Percentiles rank a stretch among this genome's conserved stretches.
These are phyloP conservation scores for Lethocerus indicus DNA, from an alignment of 1,140 invertebrate genomes.

Conservation along the genomic window DNA sequence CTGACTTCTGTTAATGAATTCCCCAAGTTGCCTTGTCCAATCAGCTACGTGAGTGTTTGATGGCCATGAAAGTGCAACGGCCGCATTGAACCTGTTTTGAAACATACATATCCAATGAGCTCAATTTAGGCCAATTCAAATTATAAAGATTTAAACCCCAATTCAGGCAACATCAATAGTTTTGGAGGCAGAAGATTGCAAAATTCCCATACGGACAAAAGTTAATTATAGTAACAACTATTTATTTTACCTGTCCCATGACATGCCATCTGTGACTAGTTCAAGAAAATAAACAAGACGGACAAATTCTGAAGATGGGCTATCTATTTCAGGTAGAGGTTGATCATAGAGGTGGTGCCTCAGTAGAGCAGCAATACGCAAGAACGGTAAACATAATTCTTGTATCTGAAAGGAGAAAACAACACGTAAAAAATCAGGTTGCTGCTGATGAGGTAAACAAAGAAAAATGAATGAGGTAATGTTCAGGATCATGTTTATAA, in stretches of 20 bases:
- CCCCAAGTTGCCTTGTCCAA: slow-evolving; percentile 47
- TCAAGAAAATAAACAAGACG: slow-evolving; percentile 57
- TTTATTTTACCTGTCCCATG: slow-evolving; percentile 7
- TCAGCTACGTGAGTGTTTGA: slow-evolving; percentile 9
- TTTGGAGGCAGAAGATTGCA: no score
- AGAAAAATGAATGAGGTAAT: background rate
- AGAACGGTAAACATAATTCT: slow-evolving; percentile 61
- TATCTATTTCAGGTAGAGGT: slow-evolving; percentile 48
- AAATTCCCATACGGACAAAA: no score
- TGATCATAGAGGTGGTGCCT: slow-evolving; percentile 73
- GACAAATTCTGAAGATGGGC: slow-evolving; percentile 47
- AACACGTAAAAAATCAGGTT: background rate
- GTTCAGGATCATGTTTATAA: no score
- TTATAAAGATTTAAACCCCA: no score
- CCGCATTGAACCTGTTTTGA: slow-evolving; percentile 34
- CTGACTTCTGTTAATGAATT: slow-evolving; percentile 32
- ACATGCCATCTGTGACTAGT: slow-evolving; percentile 45
- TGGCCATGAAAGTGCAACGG: slow-evolving; percentile 35
- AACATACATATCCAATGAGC: background rate
- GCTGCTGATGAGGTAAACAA: background rate
- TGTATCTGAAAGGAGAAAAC: slow-evolving; percentile 38
- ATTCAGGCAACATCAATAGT: no score
- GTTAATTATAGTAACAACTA: no score
- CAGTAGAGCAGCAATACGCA: slow-evolving; percentile 65
- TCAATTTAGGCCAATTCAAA: background rate